phyloP scores from a whole-genome alignment of 1,140 invertebrate genomes.

The Drosophila prosaltans region DNA sequence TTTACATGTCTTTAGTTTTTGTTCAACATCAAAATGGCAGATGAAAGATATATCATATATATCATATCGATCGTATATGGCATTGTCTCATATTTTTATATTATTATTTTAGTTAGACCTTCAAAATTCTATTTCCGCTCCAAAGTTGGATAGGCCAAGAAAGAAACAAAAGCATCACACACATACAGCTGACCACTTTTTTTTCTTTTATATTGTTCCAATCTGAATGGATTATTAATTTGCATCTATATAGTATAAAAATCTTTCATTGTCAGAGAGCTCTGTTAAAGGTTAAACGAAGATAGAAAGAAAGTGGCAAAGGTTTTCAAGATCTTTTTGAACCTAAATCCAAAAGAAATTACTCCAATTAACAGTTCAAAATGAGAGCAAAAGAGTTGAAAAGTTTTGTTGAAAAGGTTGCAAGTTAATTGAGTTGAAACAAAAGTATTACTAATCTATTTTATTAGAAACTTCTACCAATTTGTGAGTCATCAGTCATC shows the following conservation, averaged over 20 bases:
- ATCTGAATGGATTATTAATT: constrained; percentile 76
- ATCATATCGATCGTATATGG: neutral
- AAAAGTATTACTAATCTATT: neutral
- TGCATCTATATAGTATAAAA: constrained; percentile 62
- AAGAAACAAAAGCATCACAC: constrained; percentile 24
- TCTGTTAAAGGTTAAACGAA: constrained; percentile 24
- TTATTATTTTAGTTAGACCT: constrained; percentile 51
- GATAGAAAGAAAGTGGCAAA: constrained; percentile 46
- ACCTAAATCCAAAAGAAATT: constrained; percentile 3
- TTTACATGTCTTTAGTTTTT: neutral
- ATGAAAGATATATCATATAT: neutral
- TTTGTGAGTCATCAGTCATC: constrained; percentile 3
- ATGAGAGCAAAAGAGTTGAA: neutral
- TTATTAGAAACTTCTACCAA: constrained; percentile 7
- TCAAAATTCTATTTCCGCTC: constrained; percentile 73
- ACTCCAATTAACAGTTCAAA: constrained; percentile 2
- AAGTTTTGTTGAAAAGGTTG: neutral
- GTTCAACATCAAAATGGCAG: neutral
- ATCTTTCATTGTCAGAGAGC: constrained; percentile 35
- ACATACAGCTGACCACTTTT: constrained; percentile 10
- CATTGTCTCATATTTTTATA: constrained; percentile 1
- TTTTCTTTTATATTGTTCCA: constrained; percentile 52
- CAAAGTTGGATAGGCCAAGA: constrained; percentile 21
- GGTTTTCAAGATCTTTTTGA: constrained; percentile 19
- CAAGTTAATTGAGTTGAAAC: neutral